A percentile compares a stretch with the other conserved stretches of the same genome.
phyloP scores from a whole-genome alignment of 2,113 vertebrate genomes.

The Delphinus delphis region DNA sequence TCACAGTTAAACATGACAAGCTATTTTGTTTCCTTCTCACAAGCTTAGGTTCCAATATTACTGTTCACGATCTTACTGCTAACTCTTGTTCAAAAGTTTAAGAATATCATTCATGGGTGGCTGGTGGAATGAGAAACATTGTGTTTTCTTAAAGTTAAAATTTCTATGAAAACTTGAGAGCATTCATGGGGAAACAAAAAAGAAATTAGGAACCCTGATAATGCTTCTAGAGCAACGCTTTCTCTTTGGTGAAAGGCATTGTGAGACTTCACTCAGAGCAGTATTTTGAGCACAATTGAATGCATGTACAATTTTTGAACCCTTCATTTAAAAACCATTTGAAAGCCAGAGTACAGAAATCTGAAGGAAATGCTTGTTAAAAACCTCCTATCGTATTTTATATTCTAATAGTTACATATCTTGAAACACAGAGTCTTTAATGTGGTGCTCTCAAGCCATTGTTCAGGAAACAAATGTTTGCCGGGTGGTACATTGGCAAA shows the following conservation, averaged over 20 bases:
- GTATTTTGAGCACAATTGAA: conserved; percentile 41
- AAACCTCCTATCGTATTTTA: conserved; percentile 1
- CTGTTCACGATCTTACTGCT: not conserved
- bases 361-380: not conserved
- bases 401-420: not conserved
- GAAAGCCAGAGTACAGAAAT: not conserved
- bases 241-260: conserved; percentile 10
- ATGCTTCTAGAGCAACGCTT: conserved; percentile 6
- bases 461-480: conserved; percentile 4
- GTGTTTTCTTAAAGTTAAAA: not conserved
- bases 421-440: not conserved
- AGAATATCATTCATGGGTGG: not conserved
- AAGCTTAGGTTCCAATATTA: not conserved
- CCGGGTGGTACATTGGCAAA: not conserved
- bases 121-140: not conserved
- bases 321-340: conserved; percentile 33
- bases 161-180: conserved; percentile 9
- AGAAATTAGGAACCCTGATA: not conserved
- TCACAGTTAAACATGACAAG: not conserved
- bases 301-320: conserved; percentile 11
- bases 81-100: not conserved
- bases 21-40: conserved; percentile 14
- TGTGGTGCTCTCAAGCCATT: not conserved
- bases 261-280: not conserved
- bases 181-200: not conserved